phyloP scores from a whole-genome alignment of 2,113 vertebrate species.

The Bubo blakistoni region DNA sequence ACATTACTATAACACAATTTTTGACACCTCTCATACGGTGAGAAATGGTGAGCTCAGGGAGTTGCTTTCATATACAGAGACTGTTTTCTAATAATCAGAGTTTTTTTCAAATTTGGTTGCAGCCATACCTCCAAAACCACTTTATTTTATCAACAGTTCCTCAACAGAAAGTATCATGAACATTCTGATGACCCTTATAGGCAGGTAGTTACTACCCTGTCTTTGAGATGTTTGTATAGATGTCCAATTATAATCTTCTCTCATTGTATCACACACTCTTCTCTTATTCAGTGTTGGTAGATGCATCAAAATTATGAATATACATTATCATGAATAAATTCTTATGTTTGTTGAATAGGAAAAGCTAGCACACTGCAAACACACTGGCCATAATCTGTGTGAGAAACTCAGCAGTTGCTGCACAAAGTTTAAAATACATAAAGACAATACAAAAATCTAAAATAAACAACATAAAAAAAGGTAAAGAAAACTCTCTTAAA shows the following conservation, averaged over 20 bases:
- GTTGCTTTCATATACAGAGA: neutral
- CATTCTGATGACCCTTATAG: neutral
- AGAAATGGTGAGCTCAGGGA: neutral
- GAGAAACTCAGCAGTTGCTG: neutral
- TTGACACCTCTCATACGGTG: neutral
- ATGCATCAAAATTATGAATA: neutral
- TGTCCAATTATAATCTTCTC: neutral
- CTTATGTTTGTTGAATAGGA: neutral
- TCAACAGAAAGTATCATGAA: neutral
- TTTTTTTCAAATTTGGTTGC: neutral
- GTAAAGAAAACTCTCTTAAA: neutral
- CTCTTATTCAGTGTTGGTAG: neutral
- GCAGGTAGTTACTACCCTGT: neutral
- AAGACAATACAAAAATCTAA: neutral
- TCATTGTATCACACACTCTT: fast-evolving
- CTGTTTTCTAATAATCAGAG: neutral
- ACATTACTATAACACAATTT: neutral
- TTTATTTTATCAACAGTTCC: neutral
- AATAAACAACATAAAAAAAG: neutral
- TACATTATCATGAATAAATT: neutral
- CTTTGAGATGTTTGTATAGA: neutral
- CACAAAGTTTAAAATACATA: neutral
- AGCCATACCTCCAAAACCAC: neutral
- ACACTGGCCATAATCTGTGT: neutral
- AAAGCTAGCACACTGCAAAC: neutral